Evolutionary conservation across 2,797 vertebrate genomes (phyloP).

Genomic region (Capromys pilorides): DNA sequence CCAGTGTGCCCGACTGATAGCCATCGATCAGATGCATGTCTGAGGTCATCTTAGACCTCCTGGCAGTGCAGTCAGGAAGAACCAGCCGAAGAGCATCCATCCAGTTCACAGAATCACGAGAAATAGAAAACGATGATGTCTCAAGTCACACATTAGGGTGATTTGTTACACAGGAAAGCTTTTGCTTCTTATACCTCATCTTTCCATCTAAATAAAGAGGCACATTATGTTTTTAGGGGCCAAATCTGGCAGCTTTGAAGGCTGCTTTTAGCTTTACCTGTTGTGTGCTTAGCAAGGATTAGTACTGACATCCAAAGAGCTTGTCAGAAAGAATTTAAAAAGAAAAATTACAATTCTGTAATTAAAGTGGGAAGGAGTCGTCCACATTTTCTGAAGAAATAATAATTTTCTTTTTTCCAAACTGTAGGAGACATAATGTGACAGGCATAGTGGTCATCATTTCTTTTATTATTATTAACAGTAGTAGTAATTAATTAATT

Average conservation of each 20-base stretch:
- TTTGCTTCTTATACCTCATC: background rate
- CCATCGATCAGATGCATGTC: background rate
- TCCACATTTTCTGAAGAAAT: background rate
- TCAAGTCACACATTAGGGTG: background rate
- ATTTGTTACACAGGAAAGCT: background rate
- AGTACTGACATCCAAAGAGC: background rate
- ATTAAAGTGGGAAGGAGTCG: background rate
- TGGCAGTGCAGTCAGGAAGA: too few relatives aligned
- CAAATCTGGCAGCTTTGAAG: background rate
- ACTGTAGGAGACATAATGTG: background rate
- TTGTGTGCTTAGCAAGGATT: background rate
- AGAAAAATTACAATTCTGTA: background rate
- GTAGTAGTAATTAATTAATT: too few relatives aligned
- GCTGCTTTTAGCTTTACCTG: background rate
- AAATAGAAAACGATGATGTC: background rate
- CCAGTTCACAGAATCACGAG: background rate
- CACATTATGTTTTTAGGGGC: background rate
- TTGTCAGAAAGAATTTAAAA: background rate
- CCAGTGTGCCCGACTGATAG: background rate
- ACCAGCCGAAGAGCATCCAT: background rate
- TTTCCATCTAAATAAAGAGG: background rate
- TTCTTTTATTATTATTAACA: too few relatives aligned
- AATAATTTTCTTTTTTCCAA: background rate
- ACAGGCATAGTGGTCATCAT: background rate
- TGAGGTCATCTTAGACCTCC: background rate